Evolutionary conservation across 2,888 invertebrate species (phyloP).

Genomic region (Pterostichus madidus): DNA sequence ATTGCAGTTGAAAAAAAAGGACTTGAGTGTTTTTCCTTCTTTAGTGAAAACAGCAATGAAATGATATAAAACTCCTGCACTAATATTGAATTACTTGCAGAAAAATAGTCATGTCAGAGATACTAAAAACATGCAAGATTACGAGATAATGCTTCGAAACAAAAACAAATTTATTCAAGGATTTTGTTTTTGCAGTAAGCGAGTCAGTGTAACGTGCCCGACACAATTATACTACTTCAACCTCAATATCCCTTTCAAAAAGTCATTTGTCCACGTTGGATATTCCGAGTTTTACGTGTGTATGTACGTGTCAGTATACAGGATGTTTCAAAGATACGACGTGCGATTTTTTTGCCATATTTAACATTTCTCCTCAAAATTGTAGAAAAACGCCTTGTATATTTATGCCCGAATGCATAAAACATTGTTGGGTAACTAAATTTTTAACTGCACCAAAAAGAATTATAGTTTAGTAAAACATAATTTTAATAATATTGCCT

Average conservation of each 20-base stretch:
- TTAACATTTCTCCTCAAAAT: too few relatives aligned
- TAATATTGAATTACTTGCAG: not conserved
- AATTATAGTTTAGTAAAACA: too few relatives aligned
- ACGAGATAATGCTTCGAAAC: not conserved
- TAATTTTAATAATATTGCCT: too few relatives aligned
- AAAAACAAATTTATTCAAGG: conserved; percentile 33
- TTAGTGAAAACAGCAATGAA: too few relatives aligned
- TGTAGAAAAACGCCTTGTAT: too few relatives aligned
- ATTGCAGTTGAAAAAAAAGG: too few relatives aligned
- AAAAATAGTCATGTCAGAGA: not conserved
- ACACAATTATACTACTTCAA: conserved; percentile 27
- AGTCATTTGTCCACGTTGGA: conserved; percentile 28
- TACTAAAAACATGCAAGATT: conserved; percentile 2
- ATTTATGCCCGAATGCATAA: too few relatives aligned
- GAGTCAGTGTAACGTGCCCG: conserved; percentile 5
- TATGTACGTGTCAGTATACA: not conserved
- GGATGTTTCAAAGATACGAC: not conserved
- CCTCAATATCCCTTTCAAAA: conserved; percentile 40
- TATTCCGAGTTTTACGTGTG: not conserved
- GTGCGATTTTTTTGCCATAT: too few relatives aligned
- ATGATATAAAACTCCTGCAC: too few relatives aligned
- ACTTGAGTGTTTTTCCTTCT: too few relatives aligned
- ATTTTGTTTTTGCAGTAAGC: conserved; percentile 24
- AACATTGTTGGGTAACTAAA: too few relatives aligned
- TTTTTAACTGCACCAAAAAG: too few relatives aligned